Base-by-base conservation (phyloP, 2,888 invertebrate species). In the Antitype chi region DNA sequence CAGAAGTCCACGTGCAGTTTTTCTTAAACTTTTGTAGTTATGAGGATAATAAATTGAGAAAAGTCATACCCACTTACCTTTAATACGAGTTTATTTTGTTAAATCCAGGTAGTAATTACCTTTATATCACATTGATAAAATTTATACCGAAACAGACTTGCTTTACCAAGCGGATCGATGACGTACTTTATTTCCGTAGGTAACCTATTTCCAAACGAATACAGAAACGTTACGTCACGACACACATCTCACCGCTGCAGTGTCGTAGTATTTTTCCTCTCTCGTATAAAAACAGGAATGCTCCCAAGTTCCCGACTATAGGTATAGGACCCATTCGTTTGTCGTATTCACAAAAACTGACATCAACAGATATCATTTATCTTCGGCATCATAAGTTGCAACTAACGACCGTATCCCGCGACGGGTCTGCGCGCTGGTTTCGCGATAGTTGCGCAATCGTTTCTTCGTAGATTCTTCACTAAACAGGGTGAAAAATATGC, bases 301-400 rank as follows among this genome's bases (percentile, higher is more conserved):
- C 20, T 69, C 17, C 25, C 63, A 20, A 57, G 64, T 28, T 69
- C n/a, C 23, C 68, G 9, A 67, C 32, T 79, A 7, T 74, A 72
- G 63, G 28, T 73, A 43, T n/a, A n/a, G n/a, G n/a, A n/a, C 32
- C 49, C 70, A 69, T 75, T 76, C 62, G 71, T 67, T 73, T 85
- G 77, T 62, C 74, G 85, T 76, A 70, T 81, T 72, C 76, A 85
- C 85, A 90, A 89, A 89, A 84, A 89, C 85, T 81, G 87, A 78
- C 86, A 81, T 74, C 88, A 76, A 83, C 88, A 89, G 88, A 88
- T 83, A 88, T 85, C 80, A 90, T 90, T 88, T 87, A 88, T 89
- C 90, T 84, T 82, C 74, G 59, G 76, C 63, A 78, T 88, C 87
- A 82, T 84, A 85, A 82, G 80, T 85, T 81, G 72, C 77, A 70